These are phyloP conservation scores for Noctua janthe DNA, from an alignment of 2,888 invertebrate species.

Conservation along the genomic window DNA sequence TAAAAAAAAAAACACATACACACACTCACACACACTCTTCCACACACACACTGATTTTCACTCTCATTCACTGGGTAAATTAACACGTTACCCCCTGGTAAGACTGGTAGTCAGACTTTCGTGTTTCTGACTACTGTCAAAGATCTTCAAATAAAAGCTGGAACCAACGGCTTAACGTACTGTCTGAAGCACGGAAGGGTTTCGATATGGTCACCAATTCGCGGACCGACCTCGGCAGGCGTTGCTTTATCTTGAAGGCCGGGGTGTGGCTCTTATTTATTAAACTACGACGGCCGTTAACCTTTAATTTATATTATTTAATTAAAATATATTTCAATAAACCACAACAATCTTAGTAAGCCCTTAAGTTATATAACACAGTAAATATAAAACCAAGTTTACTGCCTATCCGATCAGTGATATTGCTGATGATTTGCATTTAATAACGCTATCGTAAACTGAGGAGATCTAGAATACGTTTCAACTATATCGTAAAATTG, in stretches of 20 bases:
- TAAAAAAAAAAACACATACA: too few species aligned
- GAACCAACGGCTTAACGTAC: neutral
- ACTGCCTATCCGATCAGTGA: neutral
- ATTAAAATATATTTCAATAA: neutral
- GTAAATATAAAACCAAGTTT: conserved; percentile 23
- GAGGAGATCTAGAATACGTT: conserved; percentile 22
- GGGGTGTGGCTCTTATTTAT: neutral
- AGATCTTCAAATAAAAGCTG: neutral
- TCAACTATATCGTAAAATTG: conserved; percentile 21
- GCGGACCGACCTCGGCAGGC: neutral
- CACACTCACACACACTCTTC: too few species aligned
- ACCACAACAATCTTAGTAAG: neutral
- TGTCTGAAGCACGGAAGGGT: neutral
- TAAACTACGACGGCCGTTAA: too few species aligned
- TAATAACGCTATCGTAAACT: conserved; percentile 28
- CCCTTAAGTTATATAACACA: neutral
- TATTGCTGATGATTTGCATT: conserved; percentile 29
- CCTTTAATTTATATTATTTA: neutral
- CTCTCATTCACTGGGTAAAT: neutral
- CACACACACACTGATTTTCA: too few species aligned
- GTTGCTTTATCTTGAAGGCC: neutral
- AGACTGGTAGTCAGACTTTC: neutral
- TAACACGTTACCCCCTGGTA: neutral
- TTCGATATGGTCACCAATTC: neutral
- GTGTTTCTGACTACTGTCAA: neutral